These are phyloP conservation scores for Pristiophorus japonicus DNA, from an alignment of 2,113 vertebrate species.

Conservation along the genomic window DNA sequence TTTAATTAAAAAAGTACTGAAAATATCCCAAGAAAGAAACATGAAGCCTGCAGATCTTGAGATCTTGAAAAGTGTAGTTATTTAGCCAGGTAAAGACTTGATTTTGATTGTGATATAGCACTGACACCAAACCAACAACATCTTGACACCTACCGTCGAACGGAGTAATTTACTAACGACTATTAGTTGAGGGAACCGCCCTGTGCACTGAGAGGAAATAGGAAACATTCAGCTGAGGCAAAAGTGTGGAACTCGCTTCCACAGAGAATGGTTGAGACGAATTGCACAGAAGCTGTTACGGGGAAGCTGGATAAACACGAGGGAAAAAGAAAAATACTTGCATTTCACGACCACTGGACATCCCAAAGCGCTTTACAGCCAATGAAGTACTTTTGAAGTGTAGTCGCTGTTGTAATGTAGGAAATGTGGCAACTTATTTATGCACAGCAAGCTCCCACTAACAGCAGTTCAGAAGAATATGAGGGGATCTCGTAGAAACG, in stretches of 20 bases:
- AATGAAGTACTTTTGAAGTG: too few species aligned
- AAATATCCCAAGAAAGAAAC: background rate
- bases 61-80: background rate
- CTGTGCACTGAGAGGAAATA: background rate
- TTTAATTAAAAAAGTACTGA: background rate
- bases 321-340: background rate
- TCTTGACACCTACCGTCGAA: background rate
- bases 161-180: background rate
- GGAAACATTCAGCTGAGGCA: background rate
- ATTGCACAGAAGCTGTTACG: background rate
- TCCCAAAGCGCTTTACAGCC: too few species aligned
- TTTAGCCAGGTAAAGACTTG: background rate
- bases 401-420: too few species aligned
- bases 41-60: background rate
- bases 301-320: background rate
- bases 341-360: too few species aligned
- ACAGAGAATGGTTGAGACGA: background rate
- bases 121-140: background rate
- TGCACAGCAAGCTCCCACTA: too few species aligned
- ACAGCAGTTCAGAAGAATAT: too few species aligned
- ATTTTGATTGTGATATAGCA: background rate
- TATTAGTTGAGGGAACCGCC: background rate
- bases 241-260: background rate
- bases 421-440: too few species aligned
- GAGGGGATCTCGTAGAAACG: too few species aligned